phyloP scores from a whole-genome alignment of 2,888 invertebrate species.

The Beris morrisii region DNA sequence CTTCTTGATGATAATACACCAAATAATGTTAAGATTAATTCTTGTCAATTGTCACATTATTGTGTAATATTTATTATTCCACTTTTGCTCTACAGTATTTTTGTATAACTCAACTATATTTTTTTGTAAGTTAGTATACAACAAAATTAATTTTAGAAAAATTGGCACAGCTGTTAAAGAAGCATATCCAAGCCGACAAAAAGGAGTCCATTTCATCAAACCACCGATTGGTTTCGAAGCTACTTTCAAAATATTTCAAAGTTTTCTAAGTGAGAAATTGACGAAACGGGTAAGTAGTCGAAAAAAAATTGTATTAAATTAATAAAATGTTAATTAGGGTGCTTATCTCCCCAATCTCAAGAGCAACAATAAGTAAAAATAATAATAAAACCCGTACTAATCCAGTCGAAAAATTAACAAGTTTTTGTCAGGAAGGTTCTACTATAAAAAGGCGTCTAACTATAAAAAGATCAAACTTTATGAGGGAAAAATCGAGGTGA shows the following conservation, averaged over 20 bases:
- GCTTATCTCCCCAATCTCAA: too few relatives aligned
- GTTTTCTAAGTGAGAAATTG: slow-evolving; percentile 63
- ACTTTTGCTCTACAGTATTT: not conserved
- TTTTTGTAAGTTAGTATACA: too few relatives aligned
- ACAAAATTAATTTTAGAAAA: slow-evolving; percentile 32
- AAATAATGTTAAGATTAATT: not conserved
- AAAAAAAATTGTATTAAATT: not conserved
- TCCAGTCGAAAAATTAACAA: too few relatives aligned
- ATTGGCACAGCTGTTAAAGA: slow-evolving; percentile 53
- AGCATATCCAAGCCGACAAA: slow-evolving; percentile 62
- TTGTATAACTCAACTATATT: not conserved
- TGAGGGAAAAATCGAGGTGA: too few relatives aligned
- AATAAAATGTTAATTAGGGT: too few relatives aligned
- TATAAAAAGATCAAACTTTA: too few relatives aligned
- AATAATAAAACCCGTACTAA: slow-evolving; percentile 38
- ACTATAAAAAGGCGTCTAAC: too few relatives aligned
- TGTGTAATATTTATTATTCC: too few relatives aligned
- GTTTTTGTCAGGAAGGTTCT: too few relatives aligned
- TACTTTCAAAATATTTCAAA: slow-evolving; percentile 59
- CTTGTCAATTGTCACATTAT: too few relatives aligned
- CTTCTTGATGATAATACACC: not conserved
- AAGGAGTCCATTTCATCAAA: slow-evolving; percentile 62
- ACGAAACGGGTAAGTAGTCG: slow-evolving; percentile 57
- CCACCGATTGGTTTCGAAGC: slow-evolving; percentile 62
- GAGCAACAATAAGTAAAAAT: too few relatives aligned